Evolutionary conservation across 2,888 invertebrate species (phyloP).

Genomic region (Pristionchus entomophagus): DNA sequence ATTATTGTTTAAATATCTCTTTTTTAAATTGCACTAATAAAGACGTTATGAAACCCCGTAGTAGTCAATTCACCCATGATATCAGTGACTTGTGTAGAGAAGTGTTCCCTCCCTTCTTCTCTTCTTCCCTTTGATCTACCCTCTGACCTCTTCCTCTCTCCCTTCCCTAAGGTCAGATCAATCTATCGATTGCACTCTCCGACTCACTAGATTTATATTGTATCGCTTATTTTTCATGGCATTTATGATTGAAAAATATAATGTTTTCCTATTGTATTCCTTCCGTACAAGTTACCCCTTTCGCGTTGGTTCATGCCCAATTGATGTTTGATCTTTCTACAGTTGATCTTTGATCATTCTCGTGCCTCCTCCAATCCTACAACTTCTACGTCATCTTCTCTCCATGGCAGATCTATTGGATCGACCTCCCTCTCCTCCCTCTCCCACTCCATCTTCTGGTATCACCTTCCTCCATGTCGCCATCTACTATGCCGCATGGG

Average conservation of each 20-base stretch:
- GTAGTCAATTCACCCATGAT: too few species aligned
- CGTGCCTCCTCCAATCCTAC: not conserved
- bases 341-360: not conserved
- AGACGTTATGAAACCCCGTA: too few species aligned
- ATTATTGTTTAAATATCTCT: not conserved
- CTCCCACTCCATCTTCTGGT: not conserved
- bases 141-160: not conserved
- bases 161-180: not conserved
- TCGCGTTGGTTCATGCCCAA: too few species aligned
- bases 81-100: too few species aligned
- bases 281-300: too few species aligned
- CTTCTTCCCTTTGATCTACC: slow-evolving; percentile 17
- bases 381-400: not conserved
- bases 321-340: not conserved
- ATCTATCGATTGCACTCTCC: not conserved
- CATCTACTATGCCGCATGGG: not conserved
- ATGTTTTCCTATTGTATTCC: too few species aligned
- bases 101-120: too few species aligned
- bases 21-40: too few species aligned
- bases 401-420: not conserved
- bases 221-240: too few species aligned
- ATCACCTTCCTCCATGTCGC: not conserved
- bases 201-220: not conserved
- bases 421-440: not conserved
- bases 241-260: too few species aligned